These are phyloP conservation scores for Melanargia galathea DNA, from an alignment of 2,888 invertebrate species.

Conservation along the genomic window DNA sequence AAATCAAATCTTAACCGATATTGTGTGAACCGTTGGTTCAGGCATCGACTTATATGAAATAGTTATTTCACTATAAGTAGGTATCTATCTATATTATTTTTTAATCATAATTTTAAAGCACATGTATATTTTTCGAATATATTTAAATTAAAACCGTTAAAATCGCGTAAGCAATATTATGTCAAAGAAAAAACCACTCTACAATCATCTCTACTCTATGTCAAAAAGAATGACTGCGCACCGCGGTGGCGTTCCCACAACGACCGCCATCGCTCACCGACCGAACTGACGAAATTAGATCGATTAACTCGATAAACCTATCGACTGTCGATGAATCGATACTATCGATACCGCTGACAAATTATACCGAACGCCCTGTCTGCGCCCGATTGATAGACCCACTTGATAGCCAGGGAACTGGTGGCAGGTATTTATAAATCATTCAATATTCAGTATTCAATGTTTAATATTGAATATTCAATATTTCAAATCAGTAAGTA, in stretches of 20 bases:
- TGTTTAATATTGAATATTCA: no score
- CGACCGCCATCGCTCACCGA: slow-evolving; percentile 72
- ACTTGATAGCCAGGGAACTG: slow-evolving; percentile 20
- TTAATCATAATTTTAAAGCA: no score
- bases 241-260: slow-evolving; percentile 77
- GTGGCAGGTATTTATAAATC: neutral
- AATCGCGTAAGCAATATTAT: no score
- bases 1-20: no score
- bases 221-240: slow-evolving; percentile 68
- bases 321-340: slow-evolving; percentile 64
- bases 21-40: no score
- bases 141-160: no score
- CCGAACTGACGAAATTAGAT: slow-evolving; percentile 79
- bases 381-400: slow-evolving; percentile 46
- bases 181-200: slow-evolving; percentile 18
- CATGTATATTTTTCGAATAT: no score
- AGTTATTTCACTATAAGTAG: no score
- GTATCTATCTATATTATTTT: no score
- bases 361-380: slow-evolving; percentile 72
- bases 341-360: slow-evolving; percentile 75
- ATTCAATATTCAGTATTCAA: neutral
- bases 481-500: no score
- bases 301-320: slow-evolving; percentile 80
- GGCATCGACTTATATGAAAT: no score
- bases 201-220: slow-evolving; percentile 49